Base-by-base conservation (phyloP, 1,140 invertebrate species). In the Periplaneta americana region DNA sequence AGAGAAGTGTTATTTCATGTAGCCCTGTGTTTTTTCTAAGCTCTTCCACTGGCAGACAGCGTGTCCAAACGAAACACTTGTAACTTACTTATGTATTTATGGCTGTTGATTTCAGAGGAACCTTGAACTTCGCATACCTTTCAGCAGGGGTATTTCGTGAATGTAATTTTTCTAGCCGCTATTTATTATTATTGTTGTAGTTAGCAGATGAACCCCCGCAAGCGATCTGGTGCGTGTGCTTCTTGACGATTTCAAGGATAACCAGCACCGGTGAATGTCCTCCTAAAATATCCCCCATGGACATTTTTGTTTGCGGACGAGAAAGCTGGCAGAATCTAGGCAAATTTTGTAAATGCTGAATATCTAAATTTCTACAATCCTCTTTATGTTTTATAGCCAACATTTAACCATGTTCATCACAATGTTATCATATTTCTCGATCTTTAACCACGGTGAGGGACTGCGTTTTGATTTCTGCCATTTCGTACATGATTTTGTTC, bases 301-400 rank as follows among this genome's bases (percentile, higher is more conserved):
- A 81, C 33, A 82, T 33, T 78, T 78, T 82, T 81, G 37, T 32
- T 80, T 18, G 36, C 28, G n/a, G 22, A n/a, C n/a, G 6, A 6
- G 11, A 66, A 66, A 66, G 39, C 17, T n/a, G 22, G 48, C 48
- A 28, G n/a, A 66, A 5, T 66, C 28, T 66, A n/a, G 48, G 48
- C 48, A n/a, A 28, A 66, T 66, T 66, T 5, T n/a, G 48, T 28
- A 66, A n/a, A 66, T 28, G 48, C n/a, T n/a, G 22, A 13, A 66
- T n/a, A n/a, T n/a, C n/a, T n/a, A n/a, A n/a, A n/a, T n/a, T n/a
- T n/a, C n/a, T n/a, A n/a, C n/a, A n/a, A n/a, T n/a, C n/a, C n/a
- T n/a, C n/a, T n/a, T n/a, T n/a, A n/a, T n/a, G n/a, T n/a, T n/a
- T n/a, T n/a, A n/a, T n/a, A n/a, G n/a, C n/a, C n/a, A n/a, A n/a